Base-by-base conservation (phyloP, 2,113 vertebrate species). In the Peromyscus leucopus region DNA sequence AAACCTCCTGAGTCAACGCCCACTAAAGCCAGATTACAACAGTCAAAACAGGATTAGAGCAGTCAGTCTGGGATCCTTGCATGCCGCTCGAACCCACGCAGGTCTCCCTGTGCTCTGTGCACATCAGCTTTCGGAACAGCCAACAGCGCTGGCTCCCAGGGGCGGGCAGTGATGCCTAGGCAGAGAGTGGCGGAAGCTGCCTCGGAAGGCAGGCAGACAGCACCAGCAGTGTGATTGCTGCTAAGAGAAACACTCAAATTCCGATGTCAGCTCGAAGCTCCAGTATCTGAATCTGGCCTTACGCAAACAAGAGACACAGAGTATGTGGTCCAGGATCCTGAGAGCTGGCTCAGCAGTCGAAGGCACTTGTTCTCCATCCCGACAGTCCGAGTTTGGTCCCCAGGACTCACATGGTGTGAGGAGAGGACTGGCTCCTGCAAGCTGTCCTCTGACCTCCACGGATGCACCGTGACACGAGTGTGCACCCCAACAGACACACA, bases 151-250 rank as follows among this genome's bases (percentile, higher is more conserved):
- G 39, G 39, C 4, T 9, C 28, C 65, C 84, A 84, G 59, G 39
- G 75, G 36, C 2, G 28, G 71, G 48, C 79, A 17, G 13, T 2
- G n/a, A 24, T 0, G 5, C 28, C 28, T 48, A 21, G 51, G n/a
- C 74, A 63, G 28, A 75, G 36, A 75, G 42, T 19, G 1, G 0
- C 7, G 11, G 61, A 48, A 36, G 51, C 61, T 67, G 24, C 65
- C 26, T 2, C 13, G 55, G 33, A 36, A 84, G 26, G 55, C 2
- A 72, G 71, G 51, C 48, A 12, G 93, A 87, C 93, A 2, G 57
- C 12, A 11, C 36, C 36, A n/a, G 86, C 93, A 48, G 67, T 71
- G 94, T 91, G 94, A 95, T 48, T 86, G 51, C 46, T 89, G 59
- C 92, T 76, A 17, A 71, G 74, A 93, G 79, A 63, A 90, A 55